Base-by-base conservation (phyloP, 2,113 vertebrate species). In the Hippocampus comes region DNA sequence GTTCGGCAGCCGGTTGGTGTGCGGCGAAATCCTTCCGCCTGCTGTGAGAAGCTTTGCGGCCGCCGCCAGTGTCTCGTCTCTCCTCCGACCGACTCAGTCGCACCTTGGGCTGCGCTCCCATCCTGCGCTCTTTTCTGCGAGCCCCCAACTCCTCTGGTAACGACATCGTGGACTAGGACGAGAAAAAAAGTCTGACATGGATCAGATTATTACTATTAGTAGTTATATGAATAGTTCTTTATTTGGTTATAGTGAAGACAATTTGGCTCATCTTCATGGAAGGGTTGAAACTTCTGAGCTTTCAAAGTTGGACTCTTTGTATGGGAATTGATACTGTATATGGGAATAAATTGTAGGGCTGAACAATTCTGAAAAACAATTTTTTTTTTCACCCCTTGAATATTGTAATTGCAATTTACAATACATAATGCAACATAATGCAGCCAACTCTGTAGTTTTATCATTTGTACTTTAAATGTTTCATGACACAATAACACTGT, bases 51-150 rank as follows among this genome's bases (percentile, higher is more conserved):
- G 75, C 75, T 76, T 89, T 93, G 15, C 82, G 76, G 12, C 82
- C 83, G 0, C 78, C 70, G 2, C 87, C 87, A 0, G 83, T 51
- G 18, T 90, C 89, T 48, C 87, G 82, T 66, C 90, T 87, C 76
- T 93, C 93, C 72, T 92, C 90, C 0, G 91, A 93, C 1, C 90
- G 89, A 65, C 92, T 93, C 71, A 91, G 90, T 21, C 93, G 90
- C 27, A 93, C 92, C 79, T 94, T 94, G 6, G 93, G 93, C 17
- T 93, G 90, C 5, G 93, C 93, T 0, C 92, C 93, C 7, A 90
- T 79, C 69, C 92, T 91, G 68, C 89, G 71, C 55, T 90, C 89
- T 64, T 91, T 91, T 20, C 88, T 89, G 67, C 84, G 75, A 64
- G 89, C 88, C 63, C 88, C 90, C 1, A 84, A 72, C 57, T 92